A percentile compares a stretch with the other conserved stretches of the same genome.
These are phyloP conservation scores for Amphiprion clarkii DNA, from an alignment of 2,797 vertebrate species.

Conservation along the genomic window DNA sequence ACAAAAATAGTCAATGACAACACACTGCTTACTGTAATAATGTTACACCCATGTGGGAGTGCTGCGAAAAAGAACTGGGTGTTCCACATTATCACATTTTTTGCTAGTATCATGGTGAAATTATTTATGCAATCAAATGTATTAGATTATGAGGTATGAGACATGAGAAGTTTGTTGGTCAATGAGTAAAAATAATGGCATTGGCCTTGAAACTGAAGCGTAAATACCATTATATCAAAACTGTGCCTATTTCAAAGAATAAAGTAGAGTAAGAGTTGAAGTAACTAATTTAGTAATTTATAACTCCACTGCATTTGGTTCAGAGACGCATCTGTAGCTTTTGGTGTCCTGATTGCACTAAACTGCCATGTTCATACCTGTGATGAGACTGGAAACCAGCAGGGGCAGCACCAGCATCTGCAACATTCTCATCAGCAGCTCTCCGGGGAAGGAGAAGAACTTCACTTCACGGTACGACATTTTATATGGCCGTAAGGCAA, in stretches of 20 bases:
- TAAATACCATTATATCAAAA: not conserved
- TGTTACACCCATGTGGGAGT: not conserved
- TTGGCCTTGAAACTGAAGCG: not conserved
- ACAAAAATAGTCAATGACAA: slow-evolving; percentile 40
- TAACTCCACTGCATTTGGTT: not conserved
- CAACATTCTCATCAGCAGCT: slow-evolving; percentile 97
- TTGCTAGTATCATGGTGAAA: not conserved
- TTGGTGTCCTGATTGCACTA: not conserved
- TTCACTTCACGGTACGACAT: slow-evolving; percentile 94
- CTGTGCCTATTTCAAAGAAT: no score
- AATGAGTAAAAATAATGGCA: not conserved
- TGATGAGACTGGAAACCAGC: slow-evolving; percentile 97
- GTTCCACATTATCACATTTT: slow-evolving; percentile 1
- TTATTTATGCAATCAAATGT: not conserved
- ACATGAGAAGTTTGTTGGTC: not conserved
- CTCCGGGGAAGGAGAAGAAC: slow-evolving; percentile 97
- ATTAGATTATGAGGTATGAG: not conserved
- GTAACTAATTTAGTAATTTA: not conserved
- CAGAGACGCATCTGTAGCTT: not conserved
- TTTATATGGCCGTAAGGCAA: slow-evolving; percentile 89
- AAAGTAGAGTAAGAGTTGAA: not conserved
- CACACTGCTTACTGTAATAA: not conserved
- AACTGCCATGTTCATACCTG: slow-evolving; percentile 84
- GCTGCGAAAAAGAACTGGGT: not conserved
- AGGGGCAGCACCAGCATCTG: slow-evolving; percentile 98